phyloP scores from a whole-genome alignment of 1,140 invertebrate genomes.

The Caerostris darwini region DNA sequence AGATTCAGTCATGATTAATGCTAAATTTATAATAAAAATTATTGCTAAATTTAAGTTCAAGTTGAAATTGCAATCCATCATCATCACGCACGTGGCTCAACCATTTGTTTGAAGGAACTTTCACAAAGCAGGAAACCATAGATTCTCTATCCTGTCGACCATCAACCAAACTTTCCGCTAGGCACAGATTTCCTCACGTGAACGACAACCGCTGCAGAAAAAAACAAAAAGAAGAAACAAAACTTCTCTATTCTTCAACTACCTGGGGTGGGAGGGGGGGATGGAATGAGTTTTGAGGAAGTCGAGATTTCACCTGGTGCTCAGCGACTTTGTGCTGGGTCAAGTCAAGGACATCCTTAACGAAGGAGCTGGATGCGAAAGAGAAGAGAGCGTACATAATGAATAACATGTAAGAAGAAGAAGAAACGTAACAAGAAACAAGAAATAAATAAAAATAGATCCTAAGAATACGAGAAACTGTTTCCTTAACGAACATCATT shows the following conservation, averaged over 20 bases:
- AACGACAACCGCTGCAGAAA: not conserved
- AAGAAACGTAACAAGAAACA: conserved; percentile 16
- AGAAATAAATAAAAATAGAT: conserved; percentile 49
- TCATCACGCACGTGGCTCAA: not conserved
- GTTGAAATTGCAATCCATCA: no score
- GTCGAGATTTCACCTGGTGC: conserved; percentile 45
- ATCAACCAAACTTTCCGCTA: not conserved
- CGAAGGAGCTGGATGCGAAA: conserved; percentile 16
- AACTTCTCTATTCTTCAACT: not conserved
- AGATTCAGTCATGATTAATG: no score
- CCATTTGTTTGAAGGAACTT: not conserved
- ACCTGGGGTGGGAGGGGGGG: not conserved
- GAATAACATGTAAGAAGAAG: conserved; percentile 47
- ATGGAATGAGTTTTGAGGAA: not conserved
- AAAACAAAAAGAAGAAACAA: not conserved
- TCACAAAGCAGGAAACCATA: not conserved
- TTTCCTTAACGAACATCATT: conserved; percentile 69
- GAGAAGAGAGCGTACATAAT: conserved; percentile 27
- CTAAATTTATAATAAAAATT: no score
- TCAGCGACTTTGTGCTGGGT: not conserved
- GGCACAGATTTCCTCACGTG: not conserved
- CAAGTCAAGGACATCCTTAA: conserved; percentile 69
- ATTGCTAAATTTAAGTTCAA: no score
- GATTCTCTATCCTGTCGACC: not conserved
- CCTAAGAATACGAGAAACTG: conserved; percentile 47